Evolutionary conservation across 2,888 invertebrate genomes (phyloP), one percentile per base, ranked within the genome.

Genomic region (Aphodius granarius): DNA sequence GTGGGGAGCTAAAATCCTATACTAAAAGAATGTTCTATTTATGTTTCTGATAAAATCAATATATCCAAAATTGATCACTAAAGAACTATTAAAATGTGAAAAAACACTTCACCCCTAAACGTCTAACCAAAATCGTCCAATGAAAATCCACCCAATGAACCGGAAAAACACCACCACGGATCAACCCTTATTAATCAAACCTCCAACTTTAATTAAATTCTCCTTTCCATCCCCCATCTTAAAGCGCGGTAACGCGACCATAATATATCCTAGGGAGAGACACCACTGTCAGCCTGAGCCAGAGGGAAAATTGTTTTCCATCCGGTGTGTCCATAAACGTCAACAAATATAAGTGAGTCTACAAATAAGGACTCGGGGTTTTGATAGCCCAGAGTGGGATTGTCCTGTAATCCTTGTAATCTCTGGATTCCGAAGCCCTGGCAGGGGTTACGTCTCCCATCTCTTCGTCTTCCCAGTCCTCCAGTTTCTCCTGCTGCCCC

Each of bases 321-420:
- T 71, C 74, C 72, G 72, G 65, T 73, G 76, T 74, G 76, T 72
- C 76, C 72, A 76, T 76, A 76, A 76, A 73, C 76, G 76, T 76
- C 76, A 76, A 73, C 23, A 72, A 74, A 76, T 74, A 76, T 76
- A 74, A 76, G 76, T 74, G 74, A 76, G 76, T 76, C 76, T 71
- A 76, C 74, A 74, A 76, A 76, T 76, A 74, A 76, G 76, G 70
- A 71, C 72, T 43, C 43, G 43, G 43, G n/a, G 76, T 74, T 76
- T 80, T 80, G 78, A 79, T 80, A 80, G 79, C 78, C 76, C 77
- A 73, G 72, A 77, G 79, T 77, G 66, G 80, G 79, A 79, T 80
- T 79, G 74, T 75, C 66, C 74, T 72, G 75, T 80, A 80, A 80
- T 78, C 79, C 80, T 72, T 80, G 80, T 80, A 80, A 80, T 78